Conservation (phyloP, 2,113 vertebrate species). For the Rhinolophus ferrumequinum region DNA sequence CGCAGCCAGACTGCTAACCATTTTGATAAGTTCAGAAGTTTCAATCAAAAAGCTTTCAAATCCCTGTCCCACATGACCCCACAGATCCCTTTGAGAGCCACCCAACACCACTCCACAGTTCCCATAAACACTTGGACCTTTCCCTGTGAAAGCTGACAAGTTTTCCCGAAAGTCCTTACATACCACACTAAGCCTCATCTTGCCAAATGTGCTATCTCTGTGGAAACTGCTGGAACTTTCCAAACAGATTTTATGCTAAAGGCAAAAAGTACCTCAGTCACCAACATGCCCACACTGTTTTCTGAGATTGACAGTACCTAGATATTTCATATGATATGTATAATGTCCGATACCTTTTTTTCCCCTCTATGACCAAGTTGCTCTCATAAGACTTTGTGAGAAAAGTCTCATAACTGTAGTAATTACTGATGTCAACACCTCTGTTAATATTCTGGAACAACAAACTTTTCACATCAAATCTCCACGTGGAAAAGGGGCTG, state of each 20-base stretch:
- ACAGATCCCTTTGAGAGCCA: slow-evolving; percentile 78
- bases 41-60: slow-evolving; percentile 79
- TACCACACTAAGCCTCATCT: not conserved
- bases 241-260: slow-evolving; percentile 71
- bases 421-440: slow-evolving; percentile 85
- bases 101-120: slow-evolving; percentile 79
- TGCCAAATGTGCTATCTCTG: slow-evolving; percentile 72
- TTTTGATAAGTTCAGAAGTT: slow-evolving; percentile 83
- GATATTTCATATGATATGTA: not conserved
- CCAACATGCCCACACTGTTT: not conserved
- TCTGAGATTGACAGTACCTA: not conserved
- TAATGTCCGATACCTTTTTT: slow-evolving; percentile 55
- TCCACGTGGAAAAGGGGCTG: slow-evolving; percentile 82
- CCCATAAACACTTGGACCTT: slow-evolving; percentile 79
- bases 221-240: slow-evolving; percentile 58
- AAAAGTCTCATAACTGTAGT: slow-evolving; percentile 77
- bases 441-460: slow-evolving; percentile 83
- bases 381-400: slow-evolving; percentile 81
- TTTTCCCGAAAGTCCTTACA: slow-evolving; percentile 80
- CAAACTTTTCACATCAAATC: slow-evolving; percentile 85
- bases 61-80: slow-evolving; percentile 81
- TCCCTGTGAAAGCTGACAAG: slow-evolving; percentile 81
- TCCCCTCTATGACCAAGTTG: slow-evolving; percentile 5
- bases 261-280: slow-evolving; percentile 45
- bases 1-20: slow-evolving; percentile 84